Conservation (phyloP, 2,113 vertebrate genomes). For the Pangasianodon hypophthalmus region DNA sequence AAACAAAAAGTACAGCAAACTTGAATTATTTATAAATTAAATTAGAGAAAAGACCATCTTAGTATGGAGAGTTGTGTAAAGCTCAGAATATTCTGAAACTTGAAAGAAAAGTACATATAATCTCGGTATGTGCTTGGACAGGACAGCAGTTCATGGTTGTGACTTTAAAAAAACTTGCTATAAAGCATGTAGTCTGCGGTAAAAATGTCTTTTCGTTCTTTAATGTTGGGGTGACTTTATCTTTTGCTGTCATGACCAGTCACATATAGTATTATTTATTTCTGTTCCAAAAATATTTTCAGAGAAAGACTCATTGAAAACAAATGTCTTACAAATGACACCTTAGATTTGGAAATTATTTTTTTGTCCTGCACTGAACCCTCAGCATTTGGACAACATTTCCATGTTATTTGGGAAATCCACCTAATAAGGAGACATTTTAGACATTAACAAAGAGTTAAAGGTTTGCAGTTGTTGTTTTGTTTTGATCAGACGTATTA, state of each 20-base stretch:
- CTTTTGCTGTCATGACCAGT: background rate
- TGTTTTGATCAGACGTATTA: constrained; percentile 59
- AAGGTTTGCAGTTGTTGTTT: background rate
- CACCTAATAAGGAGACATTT: background rate
- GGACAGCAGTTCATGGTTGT: background rate
- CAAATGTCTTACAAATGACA: background rate
- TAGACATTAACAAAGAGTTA: no score
- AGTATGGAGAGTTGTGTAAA: background rate
- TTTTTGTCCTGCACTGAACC: background rate
- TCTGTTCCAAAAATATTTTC: background rate
- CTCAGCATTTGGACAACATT: background rate
- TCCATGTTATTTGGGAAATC: background rate
- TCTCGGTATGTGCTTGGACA: background rate
- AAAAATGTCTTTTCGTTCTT: no score
- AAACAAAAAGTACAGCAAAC: background rate
- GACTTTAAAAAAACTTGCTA: background rate
- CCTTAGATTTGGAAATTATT: background rate
- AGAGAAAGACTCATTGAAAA: background rate
- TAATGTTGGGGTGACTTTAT: background rate
- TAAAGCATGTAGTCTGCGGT: no score
- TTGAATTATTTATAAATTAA: background rate
- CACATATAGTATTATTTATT: background rate
- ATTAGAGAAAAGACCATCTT: background rate
- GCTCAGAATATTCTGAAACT: background rate
- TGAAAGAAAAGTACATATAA: background rate